Percentiles rank a stretch among this genome's conserved stretches.
phyloP scores from a whole-genome alignment of 1,140 invertebrate genomes.

The Drosophila tsacasi region DNA sequence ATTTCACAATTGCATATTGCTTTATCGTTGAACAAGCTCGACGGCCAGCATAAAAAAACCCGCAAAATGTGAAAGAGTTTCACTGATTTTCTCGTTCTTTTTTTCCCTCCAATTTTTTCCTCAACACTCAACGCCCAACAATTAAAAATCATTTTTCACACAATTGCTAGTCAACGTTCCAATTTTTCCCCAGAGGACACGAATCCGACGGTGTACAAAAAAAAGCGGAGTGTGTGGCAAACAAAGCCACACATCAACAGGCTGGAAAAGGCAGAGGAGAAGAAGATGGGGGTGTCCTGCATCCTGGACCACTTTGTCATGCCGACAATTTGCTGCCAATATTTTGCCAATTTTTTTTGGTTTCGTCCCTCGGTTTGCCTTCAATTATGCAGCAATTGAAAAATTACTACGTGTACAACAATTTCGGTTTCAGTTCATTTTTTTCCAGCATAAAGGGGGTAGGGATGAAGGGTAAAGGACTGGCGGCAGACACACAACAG shows the following conservation, averaged over 20 bases:
- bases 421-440: slow-evolving; percentile 52
- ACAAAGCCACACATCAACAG: slow-evolving; percentile 79
- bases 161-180: slow-evolving; percentile 67
- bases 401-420: slow-evolving; percentile 81
- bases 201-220: slow-evolving; percentile 30
- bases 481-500: slow-evolving; percentile 56
- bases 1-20: slow-evolving; percentile 56
- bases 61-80: slow-evolving; percentile 25
- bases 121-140: slow-evolving; percentile 62
- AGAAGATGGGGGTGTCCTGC: slow-evolving; percentile 8
- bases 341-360: slow-evolving; percentile 67
- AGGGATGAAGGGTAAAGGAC: background rate
- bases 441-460: slow-evolving; percentile 17
- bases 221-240: slow-evolving; percentile 21
- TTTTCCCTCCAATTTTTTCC: background rate
- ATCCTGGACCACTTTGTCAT: slow-evolving; percentile 38
- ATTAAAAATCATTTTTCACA: slow-evolving; percentile 75
- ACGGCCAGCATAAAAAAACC: slow-evolving; percentile 37
- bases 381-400: slow-evolving; percentile 84
- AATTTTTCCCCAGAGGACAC: slow-evolving; percentile 36
- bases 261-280: slow-evolving; percentile 14
- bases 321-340: slow-evolving; percentile 78
- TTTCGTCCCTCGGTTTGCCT: slow-evolving; percentile 44
- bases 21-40: slow-evolving; percentile 31
- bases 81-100: slow-evolving; percentile 12